These are phyloP conservation scores for Drosophila sechellia DNA, from an alignment of 1,140 invertebrate species.

Conservation along the genomic window DNA sequence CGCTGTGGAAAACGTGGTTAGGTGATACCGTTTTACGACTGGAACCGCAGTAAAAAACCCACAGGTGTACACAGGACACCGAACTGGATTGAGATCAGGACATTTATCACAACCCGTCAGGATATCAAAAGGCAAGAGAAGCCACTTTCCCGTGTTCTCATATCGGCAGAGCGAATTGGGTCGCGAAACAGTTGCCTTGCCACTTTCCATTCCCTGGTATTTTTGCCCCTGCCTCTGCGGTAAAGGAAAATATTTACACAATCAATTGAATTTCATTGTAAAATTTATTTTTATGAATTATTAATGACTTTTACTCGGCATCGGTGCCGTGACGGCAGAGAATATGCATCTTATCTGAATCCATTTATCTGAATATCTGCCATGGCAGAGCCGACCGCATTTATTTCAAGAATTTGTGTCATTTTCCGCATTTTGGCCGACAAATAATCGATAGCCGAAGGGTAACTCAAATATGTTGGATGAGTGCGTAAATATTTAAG, in stretches of 20 bases:
- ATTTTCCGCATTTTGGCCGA: slow-evolving; percentile 16
- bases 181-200: not conserved
- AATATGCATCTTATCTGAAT: slow-evolving; percentile 33
- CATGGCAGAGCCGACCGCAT: slow-evolving; percentile 30
- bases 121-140: slow-evolving; percentile 34
- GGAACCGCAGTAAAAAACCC: not conserved
- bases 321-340: not conserved
- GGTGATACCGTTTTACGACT: slow-evolving; percentile 22
- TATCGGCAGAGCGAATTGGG: slow-evolving; percentile 2
- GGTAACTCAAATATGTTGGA: slow-evolving; percentile 17
- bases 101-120: slow-evolving; percentile 54
- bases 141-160: slow-evolving; percentile 32
- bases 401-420: slow-evolving; percentile 51
- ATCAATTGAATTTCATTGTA: slow-evolving; percentile 80
- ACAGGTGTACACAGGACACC: slow-evolving; percentile 4
- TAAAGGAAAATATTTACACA: slow-evolving; percentile 74
- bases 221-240: slow-evolving; percentile 29
- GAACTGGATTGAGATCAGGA: slow-evolving; percentile 32
- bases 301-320: slow-evolving; percentile 60
- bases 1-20: not conserved
- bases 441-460: slow-evolving; percentile 28
- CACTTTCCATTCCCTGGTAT: slow-evolving; percentile 1
- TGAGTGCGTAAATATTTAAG: slow-evolving; percentile 35
- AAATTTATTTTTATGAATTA: slow-evolving; percentile 75
- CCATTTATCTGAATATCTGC: slow-evolving; percentile 43